Conservation (phyloP, 1,140 invertebrate species). For the Diprion similis region DNA sequence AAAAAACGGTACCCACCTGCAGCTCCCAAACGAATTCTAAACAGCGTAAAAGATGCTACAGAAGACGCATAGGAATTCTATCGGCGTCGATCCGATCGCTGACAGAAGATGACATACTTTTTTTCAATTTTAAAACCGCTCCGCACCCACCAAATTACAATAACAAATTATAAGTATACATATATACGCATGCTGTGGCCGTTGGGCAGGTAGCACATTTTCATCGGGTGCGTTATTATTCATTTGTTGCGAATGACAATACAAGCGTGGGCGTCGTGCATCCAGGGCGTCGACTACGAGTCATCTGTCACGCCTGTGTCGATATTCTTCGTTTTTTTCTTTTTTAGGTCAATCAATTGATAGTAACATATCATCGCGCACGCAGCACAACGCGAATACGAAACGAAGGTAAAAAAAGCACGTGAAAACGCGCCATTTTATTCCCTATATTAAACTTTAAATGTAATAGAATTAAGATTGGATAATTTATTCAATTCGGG, state of each 20-base stretch:
- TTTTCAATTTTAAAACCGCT: slow-evolving; percentile 12
- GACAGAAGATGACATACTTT: slow-evolving; percentile 34
- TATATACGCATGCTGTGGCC: slow-evolving; percentile 13
- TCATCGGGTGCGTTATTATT: slow-evolving; percentile 2
- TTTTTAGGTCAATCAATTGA: slow-evolving; percentile 52
- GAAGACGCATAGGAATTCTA: slow-evolving; percentile 30
- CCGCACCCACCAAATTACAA: slow-evolving; percentile 48
- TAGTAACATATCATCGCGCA: slow-evolving; percentile 19
- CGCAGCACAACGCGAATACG: not conserved
- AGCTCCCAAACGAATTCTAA: not conserved
- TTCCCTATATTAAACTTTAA: too few species aligned
- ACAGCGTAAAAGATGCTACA: slow-evolving; percentile 13
- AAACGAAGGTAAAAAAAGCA: too few species aligned
- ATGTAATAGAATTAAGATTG: too few species aligned
- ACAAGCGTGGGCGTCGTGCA: slow-evolving; percentile 41
- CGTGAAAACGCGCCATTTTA: too few species aligned
- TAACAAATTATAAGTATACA: slow-evolving; percentile 37
- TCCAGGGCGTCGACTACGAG: slow-evolving; percentile 33
- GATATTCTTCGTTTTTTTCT: not conserved
- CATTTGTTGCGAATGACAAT: slow-evolving; percentile 37
- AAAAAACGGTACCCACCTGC: too few species aligned
- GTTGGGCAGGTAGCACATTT: not conserved
- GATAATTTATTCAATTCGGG: too few species aligned
- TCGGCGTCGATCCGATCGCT: slow-evolving; percentile 22
- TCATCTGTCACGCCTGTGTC: not conserved